phyloP scores from a whole-genome alignment of 2,113 vertebrate species.

The Arvicanthis niloticus region DNA sequence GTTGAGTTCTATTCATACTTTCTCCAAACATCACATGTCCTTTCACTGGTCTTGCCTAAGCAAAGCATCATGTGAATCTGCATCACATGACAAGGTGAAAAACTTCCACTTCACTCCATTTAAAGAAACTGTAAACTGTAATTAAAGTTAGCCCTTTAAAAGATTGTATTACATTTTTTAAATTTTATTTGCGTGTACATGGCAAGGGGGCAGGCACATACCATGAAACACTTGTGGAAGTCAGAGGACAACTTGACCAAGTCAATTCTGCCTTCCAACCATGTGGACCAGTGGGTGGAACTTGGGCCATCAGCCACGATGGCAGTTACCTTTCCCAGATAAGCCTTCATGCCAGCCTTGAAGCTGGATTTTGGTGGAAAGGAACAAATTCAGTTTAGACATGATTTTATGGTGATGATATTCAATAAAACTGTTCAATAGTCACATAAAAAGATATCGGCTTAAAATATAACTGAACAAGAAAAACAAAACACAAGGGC shows the following conservation, averaged over 20 bases:
- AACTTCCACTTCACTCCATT: background rate
- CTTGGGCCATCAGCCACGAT: background rate
- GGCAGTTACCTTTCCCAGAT: background rate
- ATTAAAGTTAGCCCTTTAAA: background rate
- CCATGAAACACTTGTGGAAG: background rate
- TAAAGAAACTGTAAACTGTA: background rate
- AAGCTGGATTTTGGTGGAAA: constrained; percentile 18
- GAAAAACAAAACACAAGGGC: background rate
- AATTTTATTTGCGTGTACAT: background rate
- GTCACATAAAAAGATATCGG: background rate
- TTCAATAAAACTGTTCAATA: constrained; percentile 3
- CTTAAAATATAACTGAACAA: background rate
- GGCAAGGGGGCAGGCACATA: too few relatives aligned
- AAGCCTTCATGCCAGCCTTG: background rate
- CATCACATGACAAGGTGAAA: too few relatives aligned
- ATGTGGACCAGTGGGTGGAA: background rate
- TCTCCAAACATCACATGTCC: too few relatives aligned
- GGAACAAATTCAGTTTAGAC: constrained; percentile 27
- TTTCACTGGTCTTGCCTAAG: too few relatives aligned
- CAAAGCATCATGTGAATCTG: too few relatives aligned
- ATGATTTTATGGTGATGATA: constrained; percentile 22
- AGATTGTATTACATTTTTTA: background rate
- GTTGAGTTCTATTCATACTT: too few relatives aligned
- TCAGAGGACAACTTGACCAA: background rate
- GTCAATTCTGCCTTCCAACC: background rate